Conservation (phyloP, 2,113 vertebrate species). For the Todiramphus chloris region DNA sequence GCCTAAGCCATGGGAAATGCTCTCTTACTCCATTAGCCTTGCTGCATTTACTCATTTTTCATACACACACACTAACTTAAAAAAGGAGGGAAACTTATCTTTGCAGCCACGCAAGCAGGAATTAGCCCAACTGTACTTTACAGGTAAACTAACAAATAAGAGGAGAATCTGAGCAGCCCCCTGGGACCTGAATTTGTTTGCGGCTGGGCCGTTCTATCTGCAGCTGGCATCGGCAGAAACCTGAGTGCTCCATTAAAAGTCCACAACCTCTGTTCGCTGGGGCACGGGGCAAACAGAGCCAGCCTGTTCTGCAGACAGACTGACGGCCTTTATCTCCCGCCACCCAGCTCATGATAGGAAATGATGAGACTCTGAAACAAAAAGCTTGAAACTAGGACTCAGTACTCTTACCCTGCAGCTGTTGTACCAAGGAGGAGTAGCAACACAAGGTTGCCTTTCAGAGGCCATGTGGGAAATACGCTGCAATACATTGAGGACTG, state of each 20-base stretch:
- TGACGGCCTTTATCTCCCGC: slow-evolving; percentile 81
- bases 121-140: slow-evolving; percentile 68
- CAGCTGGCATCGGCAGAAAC: slow-evolving; percentile 80
- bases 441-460: not conserved
- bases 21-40: not conserved
- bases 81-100: slow-evolving; percentile 26
- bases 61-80: not conserved
- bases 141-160: slow-evolving; percentile 72
- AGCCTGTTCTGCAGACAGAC: slow-evolving; percentile 85
- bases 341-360: slow-evolving; percentile 56
- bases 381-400: slow-evolving; percentile 27
- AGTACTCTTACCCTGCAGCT: not conserved
- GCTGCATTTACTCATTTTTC: not conserved
- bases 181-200: slow-evolving; percentile 56
- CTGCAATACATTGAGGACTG: not conserved
- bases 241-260: slow-evolving; percentile 73
- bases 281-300: slow-evolving; percentile 67
- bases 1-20: slow-evolving; percentile 24
- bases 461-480: not conserved
- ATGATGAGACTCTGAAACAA: slow-evolving; percentile 48
- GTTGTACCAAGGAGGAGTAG: not conserved
- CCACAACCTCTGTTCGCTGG: slow-evolving; percentile 50
- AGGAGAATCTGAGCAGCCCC: slow-evolving; percentile 63
- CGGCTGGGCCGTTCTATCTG: slow-evolving; percentile 59
- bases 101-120: slow-evolving; percentile 26